A percentile compares a stretch with the other conserved stretches of the same genome.
Conservation (phyloP, 2,113 vertebrate species). For the Scomber japonicus region DNA sequence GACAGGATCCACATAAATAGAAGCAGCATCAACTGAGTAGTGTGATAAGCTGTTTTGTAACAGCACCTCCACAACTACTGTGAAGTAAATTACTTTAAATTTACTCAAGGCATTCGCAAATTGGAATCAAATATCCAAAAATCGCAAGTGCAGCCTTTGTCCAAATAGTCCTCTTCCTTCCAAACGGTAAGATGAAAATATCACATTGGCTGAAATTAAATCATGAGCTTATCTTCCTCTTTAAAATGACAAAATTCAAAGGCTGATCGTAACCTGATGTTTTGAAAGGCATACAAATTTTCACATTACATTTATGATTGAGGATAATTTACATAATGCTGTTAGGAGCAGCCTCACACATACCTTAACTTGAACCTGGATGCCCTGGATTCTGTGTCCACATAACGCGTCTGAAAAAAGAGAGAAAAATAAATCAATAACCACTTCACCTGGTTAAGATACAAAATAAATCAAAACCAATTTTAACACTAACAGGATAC, state of each 20-base stretch:
- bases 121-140: too few relatives aligned
- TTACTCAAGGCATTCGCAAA: too few relatives aligned
- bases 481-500: too few relatives aligned
- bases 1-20: background rate
- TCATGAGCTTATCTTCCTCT: background rate
- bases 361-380: slow-evolving; percentile 67
- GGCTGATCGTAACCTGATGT: background rate
- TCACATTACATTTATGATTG: background rate
- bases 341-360: slow-evolving; percentile 41
- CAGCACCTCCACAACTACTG: too few relatives aligned
- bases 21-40: background rate
- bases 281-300: slow-evolving; percentile 4
- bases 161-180: slow-evolving; percentile 42
- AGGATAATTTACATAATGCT: background rate
- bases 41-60: background rate
- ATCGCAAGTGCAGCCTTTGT: background rate
- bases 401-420: slow-evolving; percentile 22
- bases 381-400: slow-evolving; percentile 23
- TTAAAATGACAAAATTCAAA: slow-evolving; percentile 22
- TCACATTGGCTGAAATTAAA: slow-evolving; percentile 40
- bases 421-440: too few relatives aligned
- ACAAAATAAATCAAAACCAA: too few relatives aligned
- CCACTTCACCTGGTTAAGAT: too few relatives aligned
- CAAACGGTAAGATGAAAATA: slow-evolving; percentile 16
- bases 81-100: too few relatives aligned